Conservation (phyloP, 2,797 vertebrate species). For the Macropus fuliginosus region DNA sequence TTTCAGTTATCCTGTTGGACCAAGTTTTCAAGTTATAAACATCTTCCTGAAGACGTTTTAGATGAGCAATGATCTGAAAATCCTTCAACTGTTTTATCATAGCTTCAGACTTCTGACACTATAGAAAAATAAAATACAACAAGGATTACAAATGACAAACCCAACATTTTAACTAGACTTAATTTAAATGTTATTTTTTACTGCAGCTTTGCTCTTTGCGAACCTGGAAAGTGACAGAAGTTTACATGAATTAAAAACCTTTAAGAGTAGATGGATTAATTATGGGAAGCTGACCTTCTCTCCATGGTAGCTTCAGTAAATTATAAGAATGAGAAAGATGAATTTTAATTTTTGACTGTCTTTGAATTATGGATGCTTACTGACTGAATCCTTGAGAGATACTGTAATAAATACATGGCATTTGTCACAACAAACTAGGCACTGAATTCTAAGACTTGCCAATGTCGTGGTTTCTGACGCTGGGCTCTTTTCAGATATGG, state of each 20-base stretch:
- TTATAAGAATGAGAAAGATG: background rate
- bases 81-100: conserved; percentile 85
- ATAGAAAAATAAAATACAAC: conserved; percentile 79
- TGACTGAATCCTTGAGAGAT: background rate
- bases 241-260: background rate
- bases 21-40: conserved; percentile 86
- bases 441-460: background rate
- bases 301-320: background rate
- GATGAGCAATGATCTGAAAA: conserved; percentile 82
- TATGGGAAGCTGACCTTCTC: background rate
- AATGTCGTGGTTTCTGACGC: background rate
- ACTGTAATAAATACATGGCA: background rate
- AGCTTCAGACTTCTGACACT: conserved; percentile 89
- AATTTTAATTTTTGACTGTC: background rate
- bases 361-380: background rate
- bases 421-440: background rate
- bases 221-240: conserved; percentile 26
- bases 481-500: background rate
- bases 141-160: conserved; percentile 68
- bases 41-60: conserved; percentile 88
- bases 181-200: conserved; percentile 33
- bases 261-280: background rate
- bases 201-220: conserved; percentile 9
- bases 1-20: conserved; percentile 85
- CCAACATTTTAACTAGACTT: conserved; percentile 60